Percentiles rank a stretch among this genome's conserved stretches.
Conservation (phyloP, 2,797 vertebrate genomes). For the Psittacula echo region DNA sequence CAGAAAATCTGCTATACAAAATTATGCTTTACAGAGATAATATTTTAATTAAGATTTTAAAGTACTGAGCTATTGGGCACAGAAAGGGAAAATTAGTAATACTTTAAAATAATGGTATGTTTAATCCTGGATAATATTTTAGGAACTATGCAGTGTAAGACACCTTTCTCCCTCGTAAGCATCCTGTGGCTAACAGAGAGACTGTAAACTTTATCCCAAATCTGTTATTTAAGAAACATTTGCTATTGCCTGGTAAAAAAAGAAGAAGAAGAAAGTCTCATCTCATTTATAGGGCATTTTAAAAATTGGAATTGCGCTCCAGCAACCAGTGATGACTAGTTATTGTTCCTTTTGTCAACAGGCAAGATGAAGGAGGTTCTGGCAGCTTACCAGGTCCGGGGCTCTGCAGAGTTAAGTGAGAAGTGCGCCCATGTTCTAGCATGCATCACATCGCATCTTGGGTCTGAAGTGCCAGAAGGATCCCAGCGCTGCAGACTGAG, state of each 20-base stretch:
- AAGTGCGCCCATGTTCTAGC: slow-evolving; percentile 74
- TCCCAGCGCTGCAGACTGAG: slow-evolving; percentile 72
- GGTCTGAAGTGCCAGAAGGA: slow-evolving; percentile 79
- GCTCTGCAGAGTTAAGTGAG: slow-evolving; percentile 80
- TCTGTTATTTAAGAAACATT: slow-evolving; percentile 14
- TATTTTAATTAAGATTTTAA: background rate
- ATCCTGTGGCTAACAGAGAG: background rate
- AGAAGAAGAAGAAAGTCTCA: background rate
- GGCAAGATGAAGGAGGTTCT: slow-evolving; percentile 81
- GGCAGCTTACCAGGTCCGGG: slow-evolving; percentile 76
- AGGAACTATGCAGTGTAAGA: background rate
- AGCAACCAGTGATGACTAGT: slow-evolving; percentile 75
- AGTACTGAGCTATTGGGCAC: background rate
- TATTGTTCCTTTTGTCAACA: slow-evolving; percentile 87
- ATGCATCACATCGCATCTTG: slow-evolving; percentile 72
- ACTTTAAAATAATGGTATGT: background rate
- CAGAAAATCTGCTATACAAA: background rate
- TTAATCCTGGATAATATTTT: background rate
- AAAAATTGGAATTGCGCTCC: slow-evolving; percentile 51
- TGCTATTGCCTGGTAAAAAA: slow-evolving; percentile 32
- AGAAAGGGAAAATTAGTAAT: background rate
- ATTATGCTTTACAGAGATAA: background rate
- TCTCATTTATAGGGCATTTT: slow-evolving; percentile 55
- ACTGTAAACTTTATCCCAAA: background rate
- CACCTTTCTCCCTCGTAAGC: background rate